These are phyloP conservation scores for Ectropis grisescens DNA, from an alignment of 1,140 invertebrate genomes.

Conservation along the genomic window DNA sequence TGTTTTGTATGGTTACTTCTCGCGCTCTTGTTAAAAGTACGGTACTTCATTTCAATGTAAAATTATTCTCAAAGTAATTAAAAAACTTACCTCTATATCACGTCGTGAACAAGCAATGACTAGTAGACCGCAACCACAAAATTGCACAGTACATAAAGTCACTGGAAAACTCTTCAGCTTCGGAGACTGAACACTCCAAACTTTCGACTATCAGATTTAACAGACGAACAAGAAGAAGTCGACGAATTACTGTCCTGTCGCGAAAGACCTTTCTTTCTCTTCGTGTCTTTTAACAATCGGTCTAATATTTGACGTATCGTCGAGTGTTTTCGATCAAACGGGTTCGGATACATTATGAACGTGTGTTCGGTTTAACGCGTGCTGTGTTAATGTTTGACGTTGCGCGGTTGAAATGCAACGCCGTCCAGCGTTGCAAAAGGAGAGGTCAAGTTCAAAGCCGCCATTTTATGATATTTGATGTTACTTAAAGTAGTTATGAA, in stretches of 20 bases:
- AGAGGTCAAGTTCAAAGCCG: constrained; percentile 40
- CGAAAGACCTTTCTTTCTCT: constrained; percentile 36
- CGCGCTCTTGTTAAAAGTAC: too few species aligned
- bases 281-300: constrained; percentile 66
- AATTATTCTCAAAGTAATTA: too few species aligned
- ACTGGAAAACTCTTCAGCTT: too few species aligned
- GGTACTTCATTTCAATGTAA: too few species aligned
- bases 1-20: too few species aligned
- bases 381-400: constrained; percentile 5
- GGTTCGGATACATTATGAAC: constrained; percentile 78
- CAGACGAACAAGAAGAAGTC: constrained; percentile 26
- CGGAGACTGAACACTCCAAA: too few species aligned
- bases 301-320: constrained; percentile 79
- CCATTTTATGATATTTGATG: background rate
- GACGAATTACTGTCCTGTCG: constrained; percentile 48
- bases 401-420: constrained; percentile 8
- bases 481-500: constrained; percentile 7
- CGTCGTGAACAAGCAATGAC: too few species aligned
- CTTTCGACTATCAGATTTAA: constrained; percentile 11
- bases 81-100: too few species aligned
- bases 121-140: too few species aligned
- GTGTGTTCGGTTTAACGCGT: constrained; percentile 14
- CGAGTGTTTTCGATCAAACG: constrained; percentile 80
- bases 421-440: constrained; percentile 23
- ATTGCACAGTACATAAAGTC: too few species aligned